Evolutionary conservation across 2,888 invertebrate genomes (phyloP).

Genomic region (Eupsilia transversa): DNA sequence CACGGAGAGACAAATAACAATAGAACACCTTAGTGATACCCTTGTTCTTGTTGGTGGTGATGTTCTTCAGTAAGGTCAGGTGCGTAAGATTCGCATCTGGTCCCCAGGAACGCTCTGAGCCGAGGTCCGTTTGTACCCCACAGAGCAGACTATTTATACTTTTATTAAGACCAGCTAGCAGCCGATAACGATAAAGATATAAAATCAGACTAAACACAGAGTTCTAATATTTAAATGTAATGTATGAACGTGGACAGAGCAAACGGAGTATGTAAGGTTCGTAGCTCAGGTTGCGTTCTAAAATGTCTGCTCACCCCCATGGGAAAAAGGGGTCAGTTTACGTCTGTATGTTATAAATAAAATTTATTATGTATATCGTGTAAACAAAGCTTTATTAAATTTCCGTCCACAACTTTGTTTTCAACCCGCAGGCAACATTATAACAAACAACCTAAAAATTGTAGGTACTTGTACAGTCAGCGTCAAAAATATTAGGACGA

Average conservation of each 20-base stretch:
- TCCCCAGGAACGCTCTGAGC: not conserved
- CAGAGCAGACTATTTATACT: not conserved
- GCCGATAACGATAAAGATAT: no score
- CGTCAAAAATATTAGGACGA: not conserved
- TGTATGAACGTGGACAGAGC: not conserved
- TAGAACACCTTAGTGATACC: not conserved
- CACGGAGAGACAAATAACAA: not conserved
- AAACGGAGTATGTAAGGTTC: not conserved
- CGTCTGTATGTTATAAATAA: not conserved
- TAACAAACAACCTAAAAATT: conserved; percentile 19
- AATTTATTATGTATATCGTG: not conserved
- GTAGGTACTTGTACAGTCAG: conserved; percentile 4
- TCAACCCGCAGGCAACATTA: conserved; percentile 19
- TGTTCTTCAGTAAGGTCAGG: not conserved
- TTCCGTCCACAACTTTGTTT: conserved; percentile 39
- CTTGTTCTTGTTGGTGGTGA: not conserved
- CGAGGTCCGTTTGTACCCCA: no score
- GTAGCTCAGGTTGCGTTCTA: not conserved
- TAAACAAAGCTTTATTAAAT: conserved; percentile 41
- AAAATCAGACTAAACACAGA: no score
- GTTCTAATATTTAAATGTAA: no score
- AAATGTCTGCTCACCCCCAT: not conserved
- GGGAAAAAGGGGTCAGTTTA: not conserved
- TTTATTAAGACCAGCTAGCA: no score
- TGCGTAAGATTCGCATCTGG: not conserved